Percentiles rank a stretch among this genome's conserved stretches.
phyloP scores from a whole-genome alignment of 2,797 vertebrate genomes.

The Remorina albescens region DNA sequence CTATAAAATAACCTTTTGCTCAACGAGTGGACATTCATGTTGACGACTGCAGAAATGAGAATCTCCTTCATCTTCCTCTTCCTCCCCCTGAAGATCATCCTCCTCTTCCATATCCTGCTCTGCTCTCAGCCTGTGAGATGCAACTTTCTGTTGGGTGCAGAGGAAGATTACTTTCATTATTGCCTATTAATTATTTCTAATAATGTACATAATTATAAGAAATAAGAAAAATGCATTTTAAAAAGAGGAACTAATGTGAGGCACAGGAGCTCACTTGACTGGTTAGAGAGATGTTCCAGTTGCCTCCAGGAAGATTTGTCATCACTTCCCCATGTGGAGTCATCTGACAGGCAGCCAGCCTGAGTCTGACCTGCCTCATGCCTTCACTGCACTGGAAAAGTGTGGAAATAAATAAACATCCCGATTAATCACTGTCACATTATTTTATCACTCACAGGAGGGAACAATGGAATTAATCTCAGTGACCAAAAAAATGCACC shows the following conservation, averaged over 20 bases:
- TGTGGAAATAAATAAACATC: conserved; percentile 36
- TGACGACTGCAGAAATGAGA: conserved; percentile 67
- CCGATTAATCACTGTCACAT: conserved; percentile 60
- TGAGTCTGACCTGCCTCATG: conserved; percentile 85
- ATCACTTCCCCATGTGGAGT: conserved; percentile 48
- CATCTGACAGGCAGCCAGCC: conserved; percentile 87
- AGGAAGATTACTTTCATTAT: conserved; percentile 33
- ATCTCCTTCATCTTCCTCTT: conserved; percentile 44
- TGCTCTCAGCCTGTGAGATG: conserved; percentile 26
- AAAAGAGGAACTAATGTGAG: conserved; percentile 60
- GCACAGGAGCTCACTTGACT: conserved; percentile 83
- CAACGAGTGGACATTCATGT: conserved; percentile 80
- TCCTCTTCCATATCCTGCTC: conserved; percentile 39
- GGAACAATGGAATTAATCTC: conserved; percentile 26
- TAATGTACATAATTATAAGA: background rate
- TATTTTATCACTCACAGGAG: conserved; percentile 24
- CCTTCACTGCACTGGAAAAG: conserved; percentile 83
- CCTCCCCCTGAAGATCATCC: conserved; percentile 30
- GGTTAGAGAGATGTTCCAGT: conserved; percentile 74
- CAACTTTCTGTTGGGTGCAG: conserved; percentile 72
- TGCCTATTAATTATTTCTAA: no score
- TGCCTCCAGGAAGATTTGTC: conserved; percentile 76
- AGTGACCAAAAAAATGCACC: background rate
- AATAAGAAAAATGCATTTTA: conserved; percentile 9
- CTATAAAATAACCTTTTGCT: conserved; percentile 63